Base-by-base conservation (phyloP, 2,113 vertebrate genomes). In the Suncus etruscus region DNA sequence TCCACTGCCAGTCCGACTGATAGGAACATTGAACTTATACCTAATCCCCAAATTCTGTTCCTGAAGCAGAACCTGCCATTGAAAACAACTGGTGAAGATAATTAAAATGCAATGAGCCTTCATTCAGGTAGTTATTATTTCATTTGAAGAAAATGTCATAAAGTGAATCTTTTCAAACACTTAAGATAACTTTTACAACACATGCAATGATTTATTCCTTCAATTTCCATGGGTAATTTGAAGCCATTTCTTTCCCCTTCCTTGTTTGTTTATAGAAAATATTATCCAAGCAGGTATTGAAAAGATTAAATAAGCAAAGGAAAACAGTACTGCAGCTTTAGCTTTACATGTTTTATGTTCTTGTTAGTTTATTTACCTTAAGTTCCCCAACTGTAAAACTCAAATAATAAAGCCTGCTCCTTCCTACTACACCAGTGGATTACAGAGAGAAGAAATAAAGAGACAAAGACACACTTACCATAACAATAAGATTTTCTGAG, bases 11-110 rank as follows among this genome's bases (percentile, higher is more conserved):
- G 98, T 99, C 25, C 98, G 98, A 97, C 98, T 98, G 97, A 99
- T 99, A 72, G 99, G 99, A 95, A 99, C 99, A 65, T 98, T 99
- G 98, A 99, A 99, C 95, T 98, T 99, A 98, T 99, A 99, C 74
- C 97, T 98, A 97, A 99, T 99, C 93, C 99, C 99, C 96, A 98
- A 96, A 97, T 99, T 99, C 97, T 99, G 99, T 95, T 99, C 99
- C 97, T 99, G 99, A 85, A 99, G 98, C 73, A 99, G 98, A 96
- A 99, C 98, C 99, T 99, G 98, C 89, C 96, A 97, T 98, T 97
- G 95, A 97, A 98, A 98, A 98, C 82, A 97, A 97, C 96, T 97
- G 95, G 97, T 97, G 97, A 97, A 96, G 92, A 97, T 87, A 93
- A 97, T 97, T 97, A 96, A 97, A 97, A 96, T 82, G 92, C n/a